A percentile compares a stretch with the other conserved stretches of the same genome.
phyloP scores from a whole-genome alignment of 30 jellyfish, hydroid and myxozoan genomes.

The Clytia hemisphaerica region DNA sequence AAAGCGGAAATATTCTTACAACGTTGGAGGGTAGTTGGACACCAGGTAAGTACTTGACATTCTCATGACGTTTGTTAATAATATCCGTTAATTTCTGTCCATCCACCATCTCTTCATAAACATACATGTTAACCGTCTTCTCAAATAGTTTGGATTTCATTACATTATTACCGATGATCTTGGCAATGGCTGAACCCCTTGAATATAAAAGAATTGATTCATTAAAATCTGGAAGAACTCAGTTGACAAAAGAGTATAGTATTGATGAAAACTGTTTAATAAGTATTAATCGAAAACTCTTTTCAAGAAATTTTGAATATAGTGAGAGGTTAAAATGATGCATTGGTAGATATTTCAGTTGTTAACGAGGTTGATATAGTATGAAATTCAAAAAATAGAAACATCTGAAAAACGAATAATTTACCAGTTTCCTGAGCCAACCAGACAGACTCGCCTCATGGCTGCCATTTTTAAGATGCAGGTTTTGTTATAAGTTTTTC shows the following conservation, averaged over 20 bases:
- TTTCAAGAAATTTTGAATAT: no score
- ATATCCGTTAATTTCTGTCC: slow-evolving; percentile 78
- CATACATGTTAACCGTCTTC: slow-evolving; percentile 67
- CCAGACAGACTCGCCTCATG: slow-evolving; percentile 47
- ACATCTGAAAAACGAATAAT: not conserved
- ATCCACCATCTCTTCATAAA: slow-evolving; percentile 77
- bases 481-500: no score
- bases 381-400: no score
- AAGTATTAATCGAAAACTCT: no score
- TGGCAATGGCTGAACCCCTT: slow-evolving; percentile 96
- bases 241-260: not conserved
- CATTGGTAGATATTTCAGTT: no score
- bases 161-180: slow-evolving; percentile 69
- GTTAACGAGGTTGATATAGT: no score
- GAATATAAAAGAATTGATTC: not conserved
- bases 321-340: no score
- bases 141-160: slow-evolving; percentile 35
- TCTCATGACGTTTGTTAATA: slow-evolving; percentile 72
- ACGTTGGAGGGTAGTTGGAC: slow-evolving; percentile 76
- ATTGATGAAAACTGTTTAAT: no score
- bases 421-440: slow-evolving; percentile 90
- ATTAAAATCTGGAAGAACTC: not conserved
- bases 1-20: slow-evolving; percentile 26
- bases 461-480: no score
- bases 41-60: slow-evolving; percentile 83